Percentiles rank a stretch among this genome's conserved stretches.
Conservation (phyloP, 2,888 invertebrate species). For the Hetaerina titia region DNA sequence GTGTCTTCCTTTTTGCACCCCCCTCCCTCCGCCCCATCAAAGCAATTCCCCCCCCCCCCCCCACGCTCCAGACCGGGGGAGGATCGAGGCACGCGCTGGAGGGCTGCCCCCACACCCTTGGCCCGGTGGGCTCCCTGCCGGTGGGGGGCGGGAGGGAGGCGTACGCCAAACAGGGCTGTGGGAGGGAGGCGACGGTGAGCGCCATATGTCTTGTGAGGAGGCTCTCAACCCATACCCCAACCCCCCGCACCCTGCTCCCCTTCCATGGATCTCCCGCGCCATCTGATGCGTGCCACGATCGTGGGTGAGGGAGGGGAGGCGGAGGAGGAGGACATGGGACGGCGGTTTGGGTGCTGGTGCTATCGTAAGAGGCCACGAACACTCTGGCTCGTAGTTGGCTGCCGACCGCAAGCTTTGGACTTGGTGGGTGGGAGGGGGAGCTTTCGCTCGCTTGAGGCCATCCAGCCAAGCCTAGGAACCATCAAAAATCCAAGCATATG, state of each 20-base stretch:
- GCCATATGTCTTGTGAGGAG: slow-evolving; percentile 6
- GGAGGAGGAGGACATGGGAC: background rate
- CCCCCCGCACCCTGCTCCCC: background rate
- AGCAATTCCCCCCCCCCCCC: background rate
- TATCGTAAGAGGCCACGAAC: background rate
- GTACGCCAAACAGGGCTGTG: background rate
- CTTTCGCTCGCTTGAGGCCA: background rate
- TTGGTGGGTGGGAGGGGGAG: too few species aligned
- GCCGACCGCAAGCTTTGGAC: background rate
- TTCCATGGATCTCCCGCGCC: background rate
- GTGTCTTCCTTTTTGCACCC: background rate
- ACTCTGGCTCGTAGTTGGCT: background rate
- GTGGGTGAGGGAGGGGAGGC: background rate
- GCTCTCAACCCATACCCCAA: background rate
- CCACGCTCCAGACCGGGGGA: background rate
- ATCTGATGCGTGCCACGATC: background rate
- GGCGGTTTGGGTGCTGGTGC: background rate
- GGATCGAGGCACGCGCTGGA: too few species aligned
- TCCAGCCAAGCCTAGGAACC: too few species aligned
- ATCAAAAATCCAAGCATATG: too few species aligned
- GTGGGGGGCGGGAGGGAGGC: background rate
- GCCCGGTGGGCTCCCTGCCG: too few species aligned
- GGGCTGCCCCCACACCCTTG: too few species aligned
- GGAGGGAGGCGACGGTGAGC: background rate
- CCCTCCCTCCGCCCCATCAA: background rate